A percentile compares a stretch with the other conserved stretches of the same genome.
Evolutionary conservation across 2,113 vertebrate genomes (phyloP).

Genomic region (Lagopus muta): DNA sequence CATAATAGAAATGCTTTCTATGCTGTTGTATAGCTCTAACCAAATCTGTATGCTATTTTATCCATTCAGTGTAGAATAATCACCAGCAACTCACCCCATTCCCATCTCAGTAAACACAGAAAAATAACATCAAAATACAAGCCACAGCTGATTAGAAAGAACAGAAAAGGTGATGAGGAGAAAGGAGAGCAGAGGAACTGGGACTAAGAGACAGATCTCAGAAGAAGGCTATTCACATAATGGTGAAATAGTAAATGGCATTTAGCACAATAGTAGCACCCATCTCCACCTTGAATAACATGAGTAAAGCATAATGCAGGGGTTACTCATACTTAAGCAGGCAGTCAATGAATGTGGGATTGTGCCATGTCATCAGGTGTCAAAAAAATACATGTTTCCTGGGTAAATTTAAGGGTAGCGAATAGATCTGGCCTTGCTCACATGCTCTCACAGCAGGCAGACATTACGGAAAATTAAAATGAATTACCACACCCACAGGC

Average conservation of each 20-base stretch:
- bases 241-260: background rate
- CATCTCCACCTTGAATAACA: background rate
- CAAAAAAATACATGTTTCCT: background rate
- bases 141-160: background rate
- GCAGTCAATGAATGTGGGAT: no score
- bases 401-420: background rate
- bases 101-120: background rate
- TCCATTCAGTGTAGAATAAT: background rate
- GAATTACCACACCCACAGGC: background rate
- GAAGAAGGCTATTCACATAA: background rate
- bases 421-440: background rate
- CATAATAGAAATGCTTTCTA: background rate
- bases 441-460: background rate
- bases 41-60: background rate
- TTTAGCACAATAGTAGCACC: background rate
- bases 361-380: background rate
- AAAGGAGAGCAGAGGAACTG: background rate
- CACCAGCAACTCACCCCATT: background rate
- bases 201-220: background rate
- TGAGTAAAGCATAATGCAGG: background rate
- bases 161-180: background rate
- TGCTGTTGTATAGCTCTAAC: background rate
- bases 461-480: background rate
- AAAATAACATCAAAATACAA: background rate
- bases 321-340: background rate